Percentiles rank a stretch among this genome's conserved stretches.
Evolutionary conservation across 2,888 invertebrate genomes (phyloP).

Genomic region (Axea sp.): DNA sequence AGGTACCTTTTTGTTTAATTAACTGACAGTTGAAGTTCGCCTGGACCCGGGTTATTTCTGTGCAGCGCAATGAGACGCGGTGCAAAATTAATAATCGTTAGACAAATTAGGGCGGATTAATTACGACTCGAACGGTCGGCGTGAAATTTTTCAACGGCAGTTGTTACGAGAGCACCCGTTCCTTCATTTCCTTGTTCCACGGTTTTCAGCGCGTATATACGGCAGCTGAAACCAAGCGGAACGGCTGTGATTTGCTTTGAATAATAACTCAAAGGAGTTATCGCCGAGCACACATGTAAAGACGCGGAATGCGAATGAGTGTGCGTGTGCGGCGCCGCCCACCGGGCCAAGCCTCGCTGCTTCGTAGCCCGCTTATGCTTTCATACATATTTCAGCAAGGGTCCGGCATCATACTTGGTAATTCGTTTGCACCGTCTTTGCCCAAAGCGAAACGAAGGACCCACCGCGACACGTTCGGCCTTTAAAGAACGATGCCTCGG

Average conservation of each 20-base stretch:
- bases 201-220: constrained; percentile 67
- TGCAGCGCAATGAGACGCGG: no score
- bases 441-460: constrained; percentile 48
- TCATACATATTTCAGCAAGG: constrained; percentile 75
- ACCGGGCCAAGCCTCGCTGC: constrained; percentile 58
- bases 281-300: constrained; percentile 53
- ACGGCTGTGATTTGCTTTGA: constrained; percentile 75
- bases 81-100: no score
- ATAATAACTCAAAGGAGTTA: constrained; percentile 76
- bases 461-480: constrained; percentile 52
- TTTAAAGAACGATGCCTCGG: constrained; percentile 46
- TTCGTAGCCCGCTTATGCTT: constrained; percentile 70
- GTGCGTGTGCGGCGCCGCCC: constrained; percentile 56
- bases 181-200: constrained; percentile 49
- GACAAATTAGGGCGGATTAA: no score
- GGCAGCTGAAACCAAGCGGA: constrained; percentile 68
- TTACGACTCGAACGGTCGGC: no score
- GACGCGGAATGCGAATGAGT: constrained; percentile 50
- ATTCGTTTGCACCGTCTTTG: constrained; percentile 66
- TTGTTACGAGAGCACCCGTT: constrained; percentile 31
- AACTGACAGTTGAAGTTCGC: no score
- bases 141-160: no score
- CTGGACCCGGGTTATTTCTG: no score
- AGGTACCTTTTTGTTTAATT: no score
- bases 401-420: constrained; percentile 74